Base-by-base conservation (phyloP, 2,888 invertebrate genomes). In the Lycocerus yunnanus region DNA sequence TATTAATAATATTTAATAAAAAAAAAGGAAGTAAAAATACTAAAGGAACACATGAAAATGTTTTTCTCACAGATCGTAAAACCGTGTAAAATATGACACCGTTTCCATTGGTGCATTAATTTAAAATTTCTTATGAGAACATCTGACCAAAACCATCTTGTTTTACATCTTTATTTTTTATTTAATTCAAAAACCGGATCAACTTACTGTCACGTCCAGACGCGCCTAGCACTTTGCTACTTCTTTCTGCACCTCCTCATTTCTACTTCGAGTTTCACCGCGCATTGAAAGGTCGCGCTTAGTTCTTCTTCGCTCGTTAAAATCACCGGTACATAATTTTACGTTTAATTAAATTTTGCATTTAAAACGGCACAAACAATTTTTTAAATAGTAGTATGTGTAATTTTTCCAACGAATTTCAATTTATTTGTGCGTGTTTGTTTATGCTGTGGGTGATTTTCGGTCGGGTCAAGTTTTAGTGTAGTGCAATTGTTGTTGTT, bases 231-330 rank as follows among this genome's bases (percentile, higher is more conserved):
- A 65, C 66, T 74, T 27, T 60, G 61, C 72, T 69, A 67, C 58
- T 66, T 69, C 67, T 69, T 75, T 70, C 68, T 69, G 68, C 66
- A 66, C 24, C 66, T 66, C 24, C 24, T 66, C 24, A 66, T 66
- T 24, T 24, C 18, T 14, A 24, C 66, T 14, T 66, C 58, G 74
- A 67, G 69, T 77, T 77, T 77, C 72, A 73, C 73, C 70, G 68
- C 65, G 63, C 43, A 21, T 58, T 59, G 21, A 70, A 59, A 63
- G 24, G 73, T 71, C 73, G 61, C 66, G 75, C 73, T 72, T 68
- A 77, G 77, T 77, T 77, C 77, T 77, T 75, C 73, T 58, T 70
- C 75, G 69, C 59, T 60, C 75, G 73, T 73, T 68, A 69, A 68
- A 59, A 71, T 72, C 77, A 69, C 58, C 69, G 69, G 58, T 66